Conservation (phyloP, 2,888 invertebrate species). For the Meiosimyza decipiens region DNA sequence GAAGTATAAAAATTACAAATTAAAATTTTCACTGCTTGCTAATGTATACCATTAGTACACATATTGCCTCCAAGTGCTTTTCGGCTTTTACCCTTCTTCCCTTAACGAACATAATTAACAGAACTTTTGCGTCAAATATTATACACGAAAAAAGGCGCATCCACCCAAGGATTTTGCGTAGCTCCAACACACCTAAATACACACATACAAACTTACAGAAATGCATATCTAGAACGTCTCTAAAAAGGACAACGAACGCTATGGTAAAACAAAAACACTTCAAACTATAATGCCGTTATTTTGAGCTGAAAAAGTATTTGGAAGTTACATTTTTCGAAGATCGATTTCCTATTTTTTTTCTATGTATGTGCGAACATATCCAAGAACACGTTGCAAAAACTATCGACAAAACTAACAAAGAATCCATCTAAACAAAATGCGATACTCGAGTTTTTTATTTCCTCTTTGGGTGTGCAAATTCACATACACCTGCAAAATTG, state of each 20-base stretch:
- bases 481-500: too few relatives aligned
- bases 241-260: conserved; percentile 10
- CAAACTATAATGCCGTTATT: too few relatives aligned
- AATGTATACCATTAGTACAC: too few relatives aligned
- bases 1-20: too few relatives aligned
- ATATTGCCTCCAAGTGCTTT: background rate
- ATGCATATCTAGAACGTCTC: background rate
- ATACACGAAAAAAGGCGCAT: background rate
- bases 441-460: too few relatives aligned
- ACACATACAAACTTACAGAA: background rate
- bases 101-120: background rate
- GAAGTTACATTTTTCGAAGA: too few relatives aligned
- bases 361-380: too few relatives aligned
- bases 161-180: conserved; percentile 31
- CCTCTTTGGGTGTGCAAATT: too few relatives aligned
- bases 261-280: background rate
- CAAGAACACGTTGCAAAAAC: too few relatives aligned
- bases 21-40: too few relatives aligned
- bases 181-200: conserved; percentile 3
- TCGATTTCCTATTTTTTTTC: too few relatives aligned
- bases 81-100: background rate
- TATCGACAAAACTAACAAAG: background rate
- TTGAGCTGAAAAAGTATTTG: too few relatives aligned
- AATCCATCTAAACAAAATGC: background rate
- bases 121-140: background rate